Base-by-base conservation (phyloP, 2,113 vertebrate species). In the Xiphorhynchus elegans region DNA sequence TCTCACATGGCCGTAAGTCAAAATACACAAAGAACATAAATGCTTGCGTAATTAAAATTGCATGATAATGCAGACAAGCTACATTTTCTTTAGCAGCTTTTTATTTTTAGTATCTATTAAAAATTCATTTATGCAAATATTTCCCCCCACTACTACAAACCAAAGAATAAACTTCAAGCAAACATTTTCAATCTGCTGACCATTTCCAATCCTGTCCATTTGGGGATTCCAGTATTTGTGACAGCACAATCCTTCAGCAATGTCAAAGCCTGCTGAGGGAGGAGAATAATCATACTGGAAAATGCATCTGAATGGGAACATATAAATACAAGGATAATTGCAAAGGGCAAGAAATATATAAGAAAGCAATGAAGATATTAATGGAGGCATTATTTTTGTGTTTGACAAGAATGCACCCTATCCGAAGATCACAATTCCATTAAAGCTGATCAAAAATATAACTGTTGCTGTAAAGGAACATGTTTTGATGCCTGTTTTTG, bases 1-100 rank as follows among this genome's bases (percentile, higher is more conserved):
- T 93, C 83, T 95, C 83, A 87, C 66, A 94, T 94, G 93, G 92
- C 88, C 53, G 6, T 49, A 90, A 94, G 93, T 96, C 90, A 96
- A 93, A 96, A 84, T 42, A 89, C 62, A 93, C 86, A 78, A 78
- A 81, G 80, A 89, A 87, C 42, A 90, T 53, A 87, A 95, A 92
- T 46, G 31, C 40, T 75, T 83, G 64, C 37, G 67, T 93, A 92
- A 94, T 95, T 95, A 92, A 95, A 93, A 67, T 35, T 4, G 6
- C 64, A 84, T 78, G 88, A 84, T 87, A 90, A 95, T 72, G 44
- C 62, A 93, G 60, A 86, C 83, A 89, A 92, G 64, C 76, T 79
- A 29, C 39, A 81, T 82, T 90, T 95, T 92, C n/a, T 64, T 86
- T 35, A 89, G 44, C 60, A 93, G 73, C 12, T 74, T 83, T 77